Evolutionary conservation across 2,113 vertebrate species (phyloP).

Genomic region (Ageneiosus marmoratus): DNA sequence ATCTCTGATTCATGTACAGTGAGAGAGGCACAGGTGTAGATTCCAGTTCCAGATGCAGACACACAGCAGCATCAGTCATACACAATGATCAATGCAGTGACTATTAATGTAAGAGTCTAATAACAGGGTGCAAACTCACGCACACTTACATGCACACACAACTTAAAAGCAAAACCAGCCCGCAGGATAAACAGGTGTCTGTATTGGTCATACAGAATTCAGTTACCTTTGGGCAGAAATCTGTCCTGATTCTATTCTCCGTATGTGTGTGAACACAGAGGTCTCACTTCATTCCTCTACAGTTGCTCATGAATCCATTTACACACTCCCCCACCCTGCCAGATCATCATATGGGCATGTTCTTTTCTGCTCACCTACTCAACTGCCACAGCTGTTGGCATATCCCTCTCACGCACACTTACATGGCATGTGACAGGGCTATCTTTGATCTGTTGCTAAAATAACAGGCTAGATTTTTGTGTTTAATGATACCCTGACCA

Average conservation of each 20-base stretch:
- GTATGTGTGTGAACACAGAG: neutral
- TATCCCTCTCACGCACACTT: neutral
- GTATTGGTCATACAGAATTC: slow-evolving; percentile 19
- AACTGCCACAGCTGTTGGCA: slow-evolving; percentile 6
- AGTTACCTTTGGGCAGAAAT: slow-evolving; percentile 9
- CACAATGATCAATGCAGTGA: slow-evolving; percentile 18
- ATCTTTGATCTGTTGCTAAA: neutral
- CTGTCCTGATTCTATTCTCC: neutral
- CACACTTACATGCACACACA: slow-evolving; percentile 3
- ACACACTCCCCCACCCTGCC: neutral
- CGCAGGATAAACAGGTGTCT: slow-evolving; percentile 41
- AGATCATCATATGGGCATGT: neutral
- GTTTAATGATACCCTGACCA: neutral
- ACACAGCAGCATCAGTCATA: slow-evolving; percentile 26
- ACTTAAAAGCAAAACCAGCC: slow-evolving; percentile 24
- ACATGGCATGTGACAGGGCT: neutral
- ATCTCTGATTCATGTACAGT: neutral
- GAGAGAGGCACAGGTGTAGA: neutral
- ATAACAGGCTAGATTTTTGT: neutral
- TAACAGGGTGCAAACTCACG: slow-evolving; percentile 26
- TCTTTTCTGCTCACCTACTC: slow-evolving; percentile 5
- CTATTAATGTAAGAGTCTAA: slow-evolving; percentile 21
- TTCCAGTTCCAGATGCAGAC: slow-evolving; percentile 2
- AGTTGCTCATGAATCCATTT: slow-evolving; percentile 6
- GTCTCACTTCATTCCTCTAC: neutral